Evolutionary conservation across 2,797 vertebrate genomes (phyloP).

Genomic region (Taenioides sp.): DNA sequence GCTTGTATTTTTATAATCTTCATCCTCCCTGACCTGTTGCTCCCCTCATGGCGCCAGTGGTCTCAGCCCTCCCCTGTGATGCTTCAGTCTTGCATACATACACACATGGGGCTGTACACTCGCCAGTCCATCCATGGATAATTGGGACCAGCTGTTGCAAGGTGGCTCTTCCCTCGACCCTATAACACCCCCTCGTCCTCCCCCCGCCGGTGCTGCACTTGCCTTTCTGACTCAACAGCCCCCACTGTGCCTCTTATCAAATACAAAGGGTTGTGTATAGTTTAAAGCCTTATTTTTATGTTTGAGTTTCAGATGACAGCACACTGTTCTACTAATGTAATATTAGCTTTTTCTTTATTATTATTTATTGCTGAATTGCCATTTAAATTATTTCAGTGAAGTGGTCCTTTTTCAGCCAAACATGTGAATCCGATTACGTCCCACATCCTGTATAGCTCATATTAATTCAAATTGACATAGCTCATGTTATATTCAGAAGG

Average conservation of each 20-base stretch:
- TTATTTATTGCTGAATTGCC: background rate
- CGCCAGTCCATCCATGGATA: conserved; percentile 70
- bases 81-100: conserved; percentile 42
- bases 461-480: background rate
- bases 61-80: conserved; percentile 72
- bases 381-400: background rate
- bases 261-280: background rate
- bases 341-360: too few species aligned
- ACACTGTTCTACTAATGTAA: background rate
- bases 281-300: background rate
- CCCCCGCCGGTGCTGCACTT: conserved; percentile 72
- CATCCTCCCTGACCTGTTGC: conserved; percentile 83
- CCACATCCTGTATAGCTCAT: background rate
- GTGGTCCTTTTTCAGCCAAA: too few species aligned
- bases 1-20: conserved; percentile 85
- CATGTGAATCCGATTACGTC: background rate
- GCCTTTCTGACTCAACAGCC: conserved; percentile 63
- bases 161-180: conserved; percentile 78
- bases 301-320: background rate
- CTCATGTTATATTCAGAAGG: too few species aligned
- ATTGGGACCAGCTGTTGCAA: conserved; percentile 86
- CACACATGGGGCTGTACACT: conserved; percentile 63
- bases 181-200: conserved; percentile 42
- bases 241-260: conserved; percentile 34
- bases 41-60: conserved; percentile 82